A percentile compares a stretch with the other conserved stretches of the same genome.
Evolutionary conservation across 2,113 vertebrate species (phyloP).

Genomic region (Acanthochromis polyacanthus): DNA sequence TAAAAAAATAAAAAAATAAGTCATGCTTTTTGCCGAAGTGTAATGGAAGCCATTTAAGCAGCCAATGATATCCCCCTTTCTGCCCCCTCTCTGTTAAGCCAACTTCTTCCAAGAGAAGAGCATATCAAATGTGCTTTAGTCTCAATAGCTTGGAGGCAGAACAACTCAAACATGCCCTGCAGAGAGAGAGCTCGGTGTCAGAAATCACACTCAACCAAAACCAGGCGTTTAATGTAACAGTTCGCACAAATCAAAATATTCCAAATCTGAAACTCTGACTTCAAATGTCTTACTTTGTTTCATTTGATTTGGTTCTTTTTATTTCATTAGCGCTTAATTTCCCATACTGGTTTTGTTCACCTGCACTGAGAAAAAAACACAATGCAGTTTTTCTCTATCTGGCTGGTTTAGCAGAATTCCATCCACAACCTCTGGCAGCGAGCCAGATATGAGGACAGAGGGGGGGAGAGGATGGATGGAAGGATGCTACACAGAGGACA

Average conservation of each 20-base stretch:
- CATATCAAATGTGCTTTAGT: slow-evolving; percentile 82
- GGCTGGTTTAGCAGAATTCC: slow-evolving; percentile 56
- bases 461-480: slow-evolving; percentile 68
- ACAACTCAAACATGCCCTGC: slow-evolving; percentile 74
- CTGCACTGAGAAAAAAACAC: slow-evolving; percentile 33
- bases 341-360: slow-evolving; percentile 2
- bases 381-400: slow-evolving; percentile 26
- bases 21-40: slow-evolving; percentile 81
- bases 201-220: slow-evolving; percentile 71
- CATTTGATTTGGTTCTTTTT: slow-evolving; percentile 11
- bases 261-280: slow-evolving; percentile 47
- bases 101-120: slow-evolving; percentile 78
- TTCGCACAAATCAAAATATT: slow-evolving; percentile 36
- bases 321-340: slow-evolving; percentile 5
- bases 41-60: slow-evolving; percentile 85
- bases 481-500: slow-evolving; percentile 75
- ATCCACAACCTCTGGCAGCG: slow-evolving; percentile 63
- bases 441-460: slow-evolving; percentile 63
- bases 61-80: slow-evolving; percentile 83
- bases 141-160: slow-evolving; percentile 77
- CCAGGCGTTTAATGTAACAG: slow-evolving; percentile 41
- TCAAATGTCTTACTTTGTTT: slow-evolving; percentile 33
- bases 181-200: slow-evolving; percentile 73
- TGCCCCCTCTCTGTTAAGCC: slow-evolving; percentile 76
- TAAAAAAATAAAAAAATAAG: slow-evolving; percentile 58